Evolutionary conservation across 2,888 invertebrate genomes (phyloP), one percentile per base, ranked within the genome.

Genomic region (Lycaena phlaeas): DNA sequence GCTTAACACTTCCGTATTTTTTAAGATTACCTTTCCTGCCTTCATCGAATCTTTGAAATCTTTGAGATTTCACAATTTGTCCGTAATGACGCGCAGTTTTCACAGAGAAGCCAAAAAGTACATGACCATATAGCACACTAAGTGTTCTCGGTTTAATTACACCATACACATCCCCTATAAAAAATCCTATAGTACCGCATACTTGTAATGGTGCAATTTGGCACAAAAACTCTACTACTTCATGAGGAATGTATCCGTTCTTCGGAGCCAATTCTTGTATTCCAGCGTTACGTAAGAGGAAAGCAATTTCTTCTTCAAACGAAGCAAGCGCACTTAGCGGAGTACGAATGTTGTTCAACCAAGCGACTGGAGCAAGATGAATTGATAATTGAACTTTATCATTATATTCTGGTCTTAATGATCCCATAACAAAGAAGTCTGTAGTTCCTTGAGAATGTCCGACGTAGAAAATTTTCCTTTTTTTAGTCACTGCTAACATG

Each of bases 401-500:
- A 53, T 88, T 88, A 54, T 88, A 88, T 38, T 86, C 82, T 0
- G 88, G 87, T 29, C 58, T 60, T 31, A 68, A 61, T 0, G 87
- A 75, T 2, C 73, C 65, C 71, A 87, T 74, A 0, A 86, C 82
- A 48, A 75, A 88, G 51, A 86, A 87, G n/a, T 64, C 53, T 0
- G 87, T 87, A 0, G 87, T 86, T 5, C 92, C 92, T 57, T 85
- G 79, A 0, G 91, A 92, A 61, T 92, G 91, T 1, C 91, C 92
- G 5, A 89, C 64, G 55, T 89, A 90, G 50, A 86, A 86, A 0
- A 92, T 46, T 40, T 86, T 68, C 2, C 70, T 44, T 29, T 81
- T 71, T 0, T 76, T 70, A 0, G 90, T 89, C 1, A 43, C 36
- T 1, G 43, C 27, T 7, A 65, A 42, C 14, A 69, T 48, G 34